A percentile compares a stretch with the other conserved stretches of the same genome.
phyloP scores from a whole-genome alignment of 2,797 vertebrate genomes.

The Mormyrops boulengeri region DNA sequence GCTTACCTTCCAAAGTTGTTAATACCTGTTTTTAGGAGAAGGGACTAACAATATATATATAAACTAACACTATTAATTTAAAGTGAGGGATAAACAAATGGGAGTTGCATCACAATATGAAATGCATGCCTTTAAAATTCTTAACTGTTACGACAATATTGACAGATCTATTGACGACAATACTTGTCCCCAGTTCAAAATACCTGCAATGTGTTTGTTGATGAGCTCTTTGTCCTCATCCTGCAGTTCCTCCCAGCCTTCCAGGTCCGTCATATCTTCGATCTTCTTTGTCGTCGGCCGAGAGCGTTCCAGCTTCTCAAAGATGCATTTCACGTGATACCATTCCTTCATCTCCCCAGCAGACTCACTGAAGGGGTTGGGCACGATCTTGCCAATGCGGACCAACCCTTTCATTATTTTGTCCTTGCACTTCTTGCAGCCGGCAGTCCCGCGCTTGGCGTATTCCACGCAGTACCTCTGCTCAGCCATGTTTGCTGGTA shows the following conservation, averaged over 20 bases:
- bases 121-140: background rate
- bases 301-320: constrained; percentile 89
- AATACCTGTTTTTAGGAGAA: background rate
- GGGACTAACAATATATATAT: background rate
- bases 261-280: constrained; percentile 89
- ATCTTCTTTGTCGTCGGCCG: constrained; percentile 93
- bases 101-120: background rate
- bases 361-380: constrained; percentile 94
- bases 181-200: background rate
- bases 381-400: constrained; percentile 89
- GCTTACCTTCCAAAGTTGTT: background rate
- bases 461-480: constrained; percentile 95
- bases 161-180: background rate
- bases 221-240: constrained; percentile 84
- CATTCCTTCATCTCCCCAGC: constrained; percentile 98
- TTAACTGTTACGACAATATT: background rate
- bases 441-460: constrained; percentile 88
- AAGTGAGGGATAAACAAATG: background rate
- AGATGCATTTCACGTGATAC: constrained; percentile 93
- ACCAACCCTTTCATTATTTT: constrained; percentile 88
- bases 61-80: background rate
- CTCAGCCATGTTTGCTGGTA: constrained; percentile 71
- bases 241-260: constrained; percentile 91
- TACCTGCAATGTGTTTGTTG: constrained; percentile 79
- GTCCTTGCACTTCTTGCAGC: constrained; percentile 98